Conservation (phyloP, 2,888 invertebrate species). For the Meiosimyza decipiens region DNA sequence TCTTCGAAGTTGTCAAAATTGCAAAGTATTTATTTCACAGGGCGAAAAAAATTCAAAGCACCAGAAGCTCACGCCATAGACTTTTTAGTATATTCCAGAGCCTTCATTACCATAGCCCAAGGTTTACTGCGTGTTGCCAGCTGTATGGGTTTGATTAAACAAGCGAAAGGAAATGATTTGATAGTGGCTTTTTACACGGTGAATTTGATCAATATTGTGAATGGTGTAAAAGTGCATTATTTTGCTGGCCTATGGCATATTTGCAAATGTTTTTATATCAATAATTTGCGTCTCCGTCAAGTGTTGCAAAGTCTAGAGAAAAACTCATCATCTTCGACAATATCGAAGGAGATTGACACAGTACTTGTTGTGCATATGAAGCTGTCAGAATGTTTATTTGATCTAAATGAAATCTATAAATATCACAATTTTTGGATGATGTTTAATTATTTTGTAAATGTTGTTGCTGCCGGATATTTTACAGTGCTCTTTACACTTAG, state of each 20-base stretch:
- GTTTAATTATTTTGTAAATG: not conserved
- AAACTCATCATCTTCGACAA: not conserved
- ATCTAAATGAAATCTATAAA: slow-evolving; percentile 3
- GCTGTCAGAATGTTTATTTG: not conserved
- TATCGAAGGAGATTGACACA: not conserved
- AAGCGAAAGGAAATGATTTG: too few species aligned
- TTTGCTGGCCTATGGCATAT: slow-evolving; percentile 10
- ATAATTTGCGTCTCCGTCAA: not conserved
- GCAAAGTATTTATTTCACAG: too few species aligned
- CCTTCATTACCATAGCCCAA: too few species aligned
- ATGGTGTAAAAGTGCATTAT: slow-evolving; percentile 1
- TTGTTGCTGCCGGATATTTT: not conserved
- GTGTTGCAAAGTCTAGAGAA: not conserved
- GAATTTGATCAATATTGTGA: not conserved
- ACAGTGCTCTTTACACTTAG: not conserved
- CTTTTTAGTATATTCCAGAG: too few species aligned
- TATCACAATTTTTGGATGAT: not conserved
- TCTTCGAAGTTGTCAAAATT: too few species aligned
- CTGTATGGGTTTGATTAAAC: too few species aligned
- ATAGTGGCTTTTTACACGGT: not conserved
- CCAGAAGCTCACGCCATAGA: too few species aligned
- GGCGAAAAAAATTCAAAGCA: too few species aligned
- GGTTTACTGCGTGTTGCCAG: too few species aligned
- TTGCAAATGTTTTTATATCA: not conserved
- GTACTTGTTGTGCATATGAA: not conserved